Base-by-base conservation (phyloP, 2,797 vertebrate species). In the Jordanella pulchra region DNA sequence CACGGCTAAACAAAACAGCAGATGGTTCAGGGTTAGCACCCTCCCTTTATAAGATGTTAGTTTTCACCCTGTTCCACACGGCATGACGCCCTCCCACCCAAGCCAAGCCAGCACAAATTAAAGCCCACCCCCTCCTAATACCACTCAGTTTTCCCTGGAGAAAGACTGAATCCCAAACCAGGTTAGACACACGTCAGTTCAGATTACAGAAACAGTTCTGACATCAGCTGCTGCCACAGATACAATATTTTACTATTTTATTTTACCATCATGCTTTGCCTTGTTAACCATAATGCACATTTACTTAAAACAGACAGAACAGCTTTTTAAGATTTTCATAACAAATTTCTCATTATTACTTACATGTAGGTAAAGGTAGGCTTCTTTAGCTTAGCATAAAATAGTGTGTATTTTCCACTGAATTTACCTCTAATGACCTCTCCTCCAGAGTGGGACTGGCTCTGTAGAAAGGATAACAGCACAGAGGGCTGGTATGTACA, bases 381-480 rank as follows among this genome's bases (percentile, higher is more conserved):
- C 3, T 42, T 63, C 7, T 25, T 23, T 7, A 4, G 35, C 23
- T 44, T 63, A 25, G 23, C 35, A 44, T 25, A 44, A 44, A 63
- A 1, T 32, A 32, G 7, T 25, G 7, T 28, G 44, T 44, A 1
- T 42, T 58, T 39, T 44, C 17, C 21, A 23, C 28, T n/a, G 14
- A 21, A 9, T 67, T 75, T 95, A 98, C 97, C 97, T 93, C 95
- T 95, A 88, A 99, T 97, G 88, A 97, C 91, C 91, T 99, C 97
- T 53, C 97, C 97, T 50, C 96, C 97, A 4, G 89, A 90, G 28
- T 97, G 97, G 75, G 97, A 95, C 81, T 97, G 96, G 69, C 96
- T 94, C 89, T 97, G 97, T 28, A 99, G 95, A 91, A 98, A 96
- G 53, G 95, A 91, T 90, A 98, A 96, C 77, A 99, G 95, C 45